These are phyloP conservation scores for Hydrocynus forskahlii DNA, from an alignment of 2,797 vertebrate genomes.

Conservation along the genomic window DNA sequence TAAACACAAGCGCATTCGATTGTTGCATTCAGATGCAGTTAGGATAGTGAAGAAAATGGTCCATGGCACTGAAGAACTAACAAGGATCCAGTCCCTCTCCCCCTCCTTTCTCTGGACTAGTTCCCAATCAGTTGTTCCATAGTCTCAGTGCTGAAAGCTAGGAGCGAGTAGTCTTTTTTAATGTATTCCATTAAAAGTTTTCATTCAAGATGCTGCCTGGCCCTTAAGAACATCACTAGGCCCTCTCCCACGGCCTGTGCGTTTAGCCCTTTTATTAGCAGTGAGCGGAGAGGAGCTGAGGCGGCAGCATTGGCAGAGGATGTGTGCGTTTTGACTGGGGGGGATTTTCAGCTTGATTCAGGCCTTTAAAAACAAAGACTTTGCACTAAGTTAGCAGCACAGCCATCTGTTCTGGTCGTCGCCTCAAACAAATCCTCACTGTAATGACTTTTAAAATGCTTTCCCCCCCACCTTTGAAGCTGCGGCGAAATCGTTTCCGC, in stretches of 20 bases:
- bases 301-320: slow-evolving; percentile 45
- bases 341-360: slow-evolving; percentile 60
- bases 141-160: slow-evolving; percentile 46
- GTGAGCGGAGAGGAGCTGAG: slow-evolving; percentile 48
- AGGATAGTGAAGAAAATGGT: slow-evolving; percentile 61
- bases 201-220: slow-evolving; percentile 56
- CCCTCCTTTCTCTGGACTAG: slow-evolving; percentile 1
- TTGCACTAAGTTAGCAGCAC: slow-evolving; percentile 57
- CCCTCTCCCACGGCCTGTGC: slow-evolving; percentile 47
- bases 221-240: slow-evolving; percentile 49
- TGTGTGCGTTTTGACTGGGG: slow-evolving; percentile 52
- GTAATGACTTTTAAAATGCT: slow-evolving; percentile 56
- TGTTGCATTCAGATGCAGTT: slow-evolving; percentile 57
- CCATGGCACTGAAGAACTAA: slow-evolving; percentile 64
- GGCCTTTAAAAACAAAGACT: slow-evolving; percentile 60
- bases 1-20: slow-evolving; percentile 70
- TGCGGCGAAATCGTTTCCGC: slow-evolving; percentile 53
- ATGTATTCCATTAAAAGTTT: slow-evolving; percentile 66
- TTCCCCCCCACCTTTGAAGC: slow-evolving; percentile 48
- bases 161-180: slow-evolving; percentile 50
- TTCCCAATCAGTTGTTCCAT: slow-evolving; percentile 64
- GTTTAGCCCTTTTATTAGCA: slow-evolving; percentile 60
- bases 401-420: slow-evolving; percentile 56
- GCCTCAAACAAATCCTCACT: slow-evolving; percentile 55
- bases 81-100: slow-evolving; percentile 58